These are phyloP conservation scores for Scaptomyza cyrtandrae DNA, from an alignment of 2,888 invertebrate species.

Conservation along the genomic window DNA sequence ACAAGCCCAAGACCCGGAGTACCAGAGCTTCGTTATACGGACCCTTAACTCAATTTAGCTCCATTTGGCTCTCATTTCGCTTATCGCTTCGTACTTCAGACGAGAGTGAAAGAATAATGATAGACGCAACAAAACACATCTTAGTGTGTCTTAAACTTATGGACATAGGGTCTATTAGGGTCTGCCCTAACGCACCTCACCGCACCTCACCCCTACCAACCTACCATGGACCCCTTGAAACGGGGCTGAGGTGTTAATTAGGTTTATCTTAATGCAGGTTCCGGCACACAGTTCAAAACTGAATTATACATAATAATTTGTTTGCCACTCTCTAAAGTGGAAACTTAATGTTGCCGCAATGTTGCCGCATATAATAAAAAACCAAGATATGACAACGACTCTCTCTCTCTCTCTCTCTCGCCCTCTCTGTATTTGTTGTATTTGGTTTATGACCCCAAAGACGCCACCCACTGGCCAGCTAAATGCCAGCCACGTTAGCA, in stretches of 20 bases:
- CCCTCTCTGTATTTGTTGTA: not conserved
- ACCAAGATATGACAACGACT: conserved; percentile 47
- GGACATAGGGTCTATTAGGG: conserved; percentile 26
- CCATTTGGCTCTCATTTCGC: conserved; percentile 47
- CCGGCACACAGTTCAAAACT: conserved; percentile 78
- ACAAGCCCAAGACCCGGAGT: conserved; percentile 1
- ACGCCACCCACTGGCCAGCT: conserved; percentile 51
- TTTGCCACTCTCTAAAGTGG: conserved; percentile 76
- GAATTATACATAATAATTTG: conserved; percentile 80
- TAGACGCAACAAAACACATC: conserved; percentile 32
- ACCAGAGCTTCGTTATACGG: conserved; percentile 7
- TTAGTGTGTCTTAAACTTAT: too few species aligned
- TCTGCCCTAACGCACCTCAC: not conserved
- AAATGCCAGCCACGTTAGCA: conserved; percentile 43
- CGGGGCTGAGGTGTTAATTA: conserved; percentile 77
- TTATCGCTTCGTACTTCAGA: conserved; percentile 53
- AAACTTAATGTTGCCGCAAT: conserved; percentile 68
- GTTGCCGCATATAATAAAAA: conserved; percentile 41
- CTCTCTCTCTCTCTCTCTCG: not conserved
- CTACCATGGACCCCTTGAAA: conserved; percentile 10
- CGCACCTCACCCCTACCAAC: not conserved
- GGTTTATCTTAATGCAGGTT: conserved; percentile 80
- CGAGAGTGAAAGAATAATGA: conserved; percentile 55
- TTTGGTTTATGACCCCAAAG: conserved; percentile 10
- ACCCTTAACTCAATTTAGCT: conserved; percentile 21